These are phyloP conservation scores for Lysandra bellargus DNA, from an alignment of 2,888 invertebrate species.

Conservation along the genomic window DNA sequence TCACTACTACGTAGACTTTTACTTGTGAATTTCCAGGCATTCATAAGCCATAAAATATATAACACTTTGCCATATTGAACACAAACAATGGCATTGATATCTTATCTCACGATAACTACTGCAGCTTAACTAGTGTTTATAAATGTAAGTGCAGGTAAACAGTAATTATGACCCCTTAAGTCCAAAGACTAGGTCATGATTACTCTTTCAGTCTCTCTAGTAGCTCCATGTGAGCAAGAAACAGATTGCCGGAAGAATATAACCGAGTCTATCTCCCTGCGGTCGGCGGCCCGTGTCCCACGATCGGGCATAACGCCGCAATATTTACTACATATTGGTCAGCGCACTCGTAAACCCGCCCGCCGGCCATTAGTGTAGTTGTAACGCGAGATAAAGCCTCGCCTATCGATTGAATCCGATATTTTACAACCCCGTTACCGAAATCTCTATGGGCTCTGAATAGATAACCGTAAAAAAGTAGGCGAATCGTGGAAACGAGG, in stretches of 20 bases:
- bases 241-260: neutral
- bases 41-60: neutral
- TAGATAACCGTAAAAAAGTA: slow-evolving; percentile 20
- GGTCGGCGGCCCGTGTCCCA: neutral
- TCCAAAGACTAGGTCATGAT: neutral
- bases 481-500: slow-evolving; percentile 8
- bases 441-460: slow-evolving; percentile 14
- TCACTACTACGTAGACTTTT: too few species aligned
- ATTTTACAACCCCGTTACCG: slow-evolving; percentile 25
- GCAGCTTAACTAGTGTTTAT: neutral
- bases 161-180: neutral
- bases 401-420: slow-evolving; percentile 25
- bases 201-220: neutral
- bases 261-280: neutral
- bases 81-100: neutral
- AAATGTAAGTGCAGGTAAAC: neutral
- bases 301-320: neutral
- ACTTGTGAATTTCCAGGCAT: too few species aligned
- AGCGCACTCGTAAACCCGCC: slow-evolving; percentile 14
- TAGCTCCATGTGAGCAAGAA: neutral
- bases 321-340: slow-evolving; percentile 30
- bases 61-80: neutral
- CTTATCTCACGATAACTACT: neutral
- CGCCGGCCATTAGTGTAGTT: slow-evolving; percentile 15
- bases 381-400: slow-evolving; percentile 16